phyloP scores from a whole-genome alignment of 2,113 vertebrate species.

The Peromyscus californicus region DNA sequence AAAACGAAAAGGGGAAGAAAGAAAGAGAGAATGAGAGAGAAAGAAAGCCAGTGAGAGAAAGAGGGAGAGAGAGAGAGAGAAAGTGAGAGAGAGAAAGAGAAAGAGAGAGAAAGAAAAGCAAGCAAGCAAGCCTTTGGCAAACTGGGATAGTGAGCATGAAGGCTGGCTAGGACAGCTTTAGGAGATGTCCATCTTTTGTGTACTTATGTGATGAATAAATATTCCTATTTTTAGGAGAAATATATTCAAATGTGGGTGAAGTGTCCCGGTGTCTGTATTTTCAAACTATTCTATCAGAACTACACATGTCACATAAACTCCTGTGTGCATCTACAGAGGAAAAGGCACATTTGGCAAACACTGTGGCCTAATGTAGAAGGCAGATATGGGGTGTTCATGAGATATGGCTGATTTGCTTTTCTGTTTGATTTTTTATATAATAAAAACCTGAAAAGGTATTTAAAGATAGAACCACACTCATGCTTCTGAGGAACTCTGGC shows the following conservation, averaged over 20 bases:
- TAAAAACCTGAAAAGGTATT: background rate
- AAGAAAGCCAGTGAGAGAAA: no score
- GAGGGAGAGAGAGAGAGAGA: no score
- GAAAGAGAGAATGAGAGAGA: no score
- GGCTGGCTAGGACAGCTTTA: rapidly evolving
- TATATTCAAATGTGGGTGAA: background rate
- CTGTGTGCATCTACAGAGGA: background rate
- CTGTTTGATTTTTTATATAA: background rate
- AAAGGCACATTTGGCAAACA: background rate
- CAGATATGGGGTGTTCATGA: background rate
- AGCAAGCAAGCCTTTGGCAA: background rate
- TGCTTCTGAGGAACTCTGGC: background rate
- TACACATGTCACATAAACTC: background rate
- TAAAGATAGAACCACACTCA: background rate
- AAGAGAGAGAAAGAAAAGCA: no score
- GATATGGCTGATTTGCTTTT: background rate
- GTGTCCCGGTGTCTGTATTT: background rate
- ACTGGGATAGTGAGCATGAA: rapidly evolving
- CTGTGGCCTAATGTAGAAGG: background rate
- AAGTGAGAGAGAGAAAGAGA: no score
- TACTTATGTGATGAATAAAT: background rate
- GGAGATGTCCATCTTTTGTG: background rate
- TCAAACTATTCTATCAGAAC: background rate
- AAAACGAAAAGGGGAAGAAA: background rate
- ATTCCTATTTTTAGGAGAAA: background rate